Conservation (phyloP, 1,140 invertebrate genomes). For the Scylla paramamosain region DNA sequence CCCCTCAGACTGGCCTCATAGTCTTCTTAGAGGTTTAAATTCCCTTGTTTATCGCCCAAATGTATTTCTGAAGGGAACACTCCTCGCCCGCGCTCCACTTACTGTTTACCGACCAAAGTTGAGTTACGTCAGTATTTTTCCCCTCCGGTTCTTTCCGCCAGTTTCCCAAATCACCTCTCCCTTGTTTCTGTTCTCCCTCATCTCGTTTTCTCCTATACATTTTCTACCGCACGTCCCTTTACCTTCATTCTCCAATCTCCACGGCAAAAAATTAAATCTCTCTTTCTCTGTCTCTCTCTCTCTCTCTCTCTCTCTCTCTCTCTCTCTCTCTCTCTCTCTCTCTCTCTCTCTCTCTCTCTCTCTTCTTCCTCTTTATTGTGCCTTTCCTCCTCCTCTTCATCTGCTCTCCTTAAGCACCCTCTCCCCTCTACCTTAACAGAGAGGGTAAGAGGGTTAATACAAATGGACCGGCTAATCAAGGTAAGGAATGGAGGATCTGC, state of each 20-base stretch:
- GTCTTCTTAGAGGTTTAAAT: slow-evolving; percentile 23
- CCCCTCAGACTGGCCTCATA: slow-evolving; percentile 16
- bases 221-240: background rate
- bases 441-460: slow-evolving; percentile 48
- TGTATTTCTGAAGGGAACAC: slow-evolving; percentile 13
- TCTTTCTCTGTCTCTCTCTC: background rate
- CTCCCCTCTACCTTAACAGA: slow-evolving; percentile 45
- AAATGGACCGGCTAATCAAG: slow-evolving; percentile 46
- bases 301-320: slow-evolving; percentile 5
- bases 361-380: background rate
- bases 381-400: slow-evolving; percentile 23
- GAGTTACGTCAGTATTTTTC: slow-evolving; percentile 13
- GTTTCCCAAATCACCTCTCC: background rate
- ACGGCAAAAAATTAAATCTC: slow-evolving; percentile 45
- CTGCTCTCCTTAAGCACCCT: slow-evolving; percentile 47
- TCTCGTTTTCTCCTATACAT: background rate
- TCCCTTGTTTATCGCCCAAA: background rate
- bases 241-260: slow-evolving; percentile 7
- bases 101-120: slow-evolving; percentile 13
- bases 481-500: slow-evolving; percentile 25
- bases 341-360: slow-evolving; percentile 36
- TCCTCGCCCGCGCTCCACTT: slow-evolving; percentile 17
- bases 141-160: background rate
- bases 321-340: slow-evolving; percentile 38
- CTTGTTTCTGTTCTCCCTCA: slow-evolving; percentile 15